Percentiles rank a stretch among this genome's conserved stretches.
These are phyloP conservation scores for Drosophila planitibia DNA, from an alignment of 2,888 invertebrate species.

Conservation along the genomic window DNA sequence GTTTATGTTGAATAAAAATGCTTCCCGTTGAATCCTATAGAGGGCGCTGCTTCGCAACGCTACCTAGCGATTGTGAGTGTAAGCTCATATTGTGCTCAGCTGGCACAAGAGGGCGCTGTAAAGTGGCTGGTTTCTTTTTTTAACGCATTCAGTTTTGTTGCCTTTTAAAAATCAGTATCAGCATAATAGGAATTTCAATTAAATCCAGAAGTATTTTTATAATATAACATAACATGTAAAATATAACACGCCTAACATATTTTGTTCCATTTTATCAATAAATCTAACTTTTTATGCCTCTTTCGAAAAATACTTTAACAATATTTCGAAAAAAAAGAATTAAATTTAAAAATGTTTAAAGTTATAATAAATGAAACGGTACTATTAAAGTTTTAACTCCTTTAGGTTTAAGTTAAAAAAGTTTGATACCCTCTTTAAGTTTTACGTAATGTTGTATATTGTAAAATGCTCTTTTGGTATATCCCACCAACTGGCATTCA, in stretches of 20 bases:
- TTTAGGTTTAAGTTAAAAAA: no score
- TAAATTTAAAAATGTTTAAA: no score
- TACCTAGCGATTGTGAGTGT: neutral
- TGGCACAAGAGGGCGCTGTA: slow-evolving; percentile 6
- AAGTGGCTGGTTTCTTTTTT: neutral
- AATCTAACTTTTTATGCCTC: no score
- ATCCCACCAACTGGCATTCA: neutral
- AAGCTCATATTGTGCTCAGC: neutral
- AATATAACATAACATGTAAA: neutral
- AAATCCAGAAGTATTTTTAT: neutral
- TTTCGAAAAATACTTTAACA: no score
- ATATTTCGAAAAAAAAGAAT: no score
- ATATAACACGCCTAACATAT: rapidly evolving
- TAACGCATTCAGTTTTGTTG: neutral
- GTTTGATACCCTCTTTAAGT: no score
- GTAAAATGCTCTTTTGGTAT: neutral
- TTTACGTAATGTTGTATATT: neutral
- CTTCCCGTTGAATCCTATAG: neutral
- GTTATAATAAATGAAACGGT: no score
- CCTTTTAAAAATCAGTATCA: neutral
- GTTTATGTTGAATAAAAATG: neutral
- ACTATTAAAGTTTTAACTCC: no score
- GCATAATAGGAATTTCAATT: neutral
- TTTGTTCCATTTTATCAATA: neutral
- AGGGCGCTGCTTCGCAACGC: slow-evolving; percentile 11